These are phyloP conservation scores for Zhengitettix transpicula DNA, from an alignment of 2,888 invertebrate genomes.

Conservation along the genomic window DNA sequence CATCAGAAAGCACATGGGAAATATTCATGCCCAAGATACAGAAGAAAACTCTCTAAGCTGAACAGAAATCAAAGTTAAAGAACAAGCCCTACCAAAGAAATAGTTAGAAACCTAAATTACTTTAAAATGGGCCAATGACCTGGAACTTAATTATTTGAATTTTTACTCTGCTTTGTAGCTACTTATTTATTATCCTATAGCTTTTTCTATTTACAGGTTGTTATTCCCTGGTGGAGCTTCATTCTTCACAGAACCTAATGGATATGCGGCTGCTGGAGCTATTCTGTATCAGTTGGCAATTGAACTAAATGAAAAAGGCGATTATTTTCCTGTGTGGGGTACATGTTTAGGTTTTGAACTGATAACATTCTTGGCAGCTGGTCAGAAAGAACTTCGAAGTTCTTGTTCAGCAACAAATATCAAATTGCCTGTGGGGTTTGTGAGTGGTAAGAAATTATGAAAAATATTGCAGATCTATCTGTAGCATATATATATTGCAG, in stretches of 20 bases:
- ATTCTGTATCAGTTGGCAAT: constrained; percentile 44
- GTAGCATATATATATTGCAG: background rate
- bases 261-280: constrained; percentile 61
- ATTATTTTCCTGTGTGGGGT: constrained; percentile 73
- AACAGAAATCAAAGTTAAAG: too few relatives aligned
- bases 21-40: too few relatives aligned
- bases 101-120: too few relatives aligned
- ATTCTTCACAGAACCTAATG: constrained; percentile 48
- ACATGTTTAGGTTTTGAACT: constrained; percentile 81
- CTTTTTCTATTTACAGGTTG: constrained; percentile 34
- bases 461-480: background rate
- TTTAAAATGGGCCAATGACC: too few relatives aligned
- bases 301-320: constrained; percentile 46
- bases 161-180: too few relatives aligned
- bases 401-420: constrained; percentile 40
- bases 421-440: constrained; percentile 50
- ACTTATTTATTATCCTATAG: too few relatives aligned
- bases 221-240: constrained; percentile 70
- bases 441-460: constrained; percentile 31
- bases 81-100: too few relatives aligned
- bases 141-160: too few relatives aligned
- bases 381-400: constrained; percentile 37
- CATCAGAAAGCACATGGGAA: too few relatives aligned
- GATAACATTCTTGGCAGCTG: constrained; percentile 42
- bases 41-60: too few relatives aligned